These are phyloP conservation scores for Drosophila histrio DNA, from an alignment of 2,888 invertebrate genomes.

Conservation along the genomic window DNA sequence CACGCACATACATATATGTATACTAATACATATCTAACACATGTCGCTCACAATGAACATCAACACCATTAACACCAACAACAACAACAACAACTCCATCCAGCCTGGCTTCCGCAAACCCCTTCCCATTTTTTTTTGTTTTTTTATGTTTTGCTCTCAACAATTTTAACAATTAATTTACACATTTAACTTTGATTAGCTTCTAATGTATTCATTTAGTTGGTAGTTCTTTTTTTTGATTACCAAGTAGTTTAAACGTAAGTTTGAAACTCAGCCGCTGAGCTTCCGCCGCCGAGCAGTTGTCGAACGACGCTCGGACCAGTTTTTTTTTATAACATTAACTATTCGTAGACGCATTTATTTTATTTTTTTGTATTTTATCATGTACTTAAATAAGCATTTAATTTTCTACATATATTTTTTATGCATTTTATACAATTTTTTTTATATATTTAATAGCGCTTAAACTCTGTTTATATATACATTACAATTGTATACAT, in stretches of 20 bases:
- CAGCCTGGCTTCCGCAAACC: slow-evolving; percentile 46
- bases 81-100: slow-evolving; percentile 40
- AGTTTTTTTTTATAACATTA: slow-evolving; percentile 28
- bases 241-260: slow-evolving; percentile 9
- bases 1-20: slow-evolving; percentile 49
- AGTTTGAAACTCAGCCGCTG: slow-evolving; percentile 65
- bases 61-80: slow-evolving; percentile 9
- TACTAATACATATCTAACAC: slow-evolving; percentile 50
- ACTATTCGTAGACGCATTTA: slow-evolving; percentile 36
- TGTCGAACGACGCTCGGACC: slow-evolving; percentile 69
- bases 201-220: slow-evolving; percentile 5
- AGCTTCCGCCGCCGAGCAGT: slow-evolving; percentile 62
- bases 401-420: slow-evolving; percentile 14
- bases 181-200: slow-evolving; percentile 20
- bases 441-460: slow-evolving; percentile 28
- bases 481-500: slow-evolving; percentile 19
- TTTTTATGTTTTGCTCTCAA: neutral
- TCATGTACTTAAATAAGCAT: slow-evolving; percentile 28
- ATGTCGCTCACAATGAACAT: slow-evolving; percentile 50
- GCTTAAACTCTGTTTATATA: slow-evolving; percentile 13
- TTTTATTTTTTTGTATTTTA: slow-evolving; percentile 1
- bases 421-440: slow-evolving; percentile 54
- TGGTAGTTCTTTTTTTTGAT: slow-evolving; percentile 1
- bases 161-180: slow-evolving; percentile 13
- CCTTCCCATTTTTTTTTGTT: slow-evolving; percentile 7